Conservation (phyloP, 37 sponge, comb jelly and placozoan species). For the Spongia lamella region DNA sequence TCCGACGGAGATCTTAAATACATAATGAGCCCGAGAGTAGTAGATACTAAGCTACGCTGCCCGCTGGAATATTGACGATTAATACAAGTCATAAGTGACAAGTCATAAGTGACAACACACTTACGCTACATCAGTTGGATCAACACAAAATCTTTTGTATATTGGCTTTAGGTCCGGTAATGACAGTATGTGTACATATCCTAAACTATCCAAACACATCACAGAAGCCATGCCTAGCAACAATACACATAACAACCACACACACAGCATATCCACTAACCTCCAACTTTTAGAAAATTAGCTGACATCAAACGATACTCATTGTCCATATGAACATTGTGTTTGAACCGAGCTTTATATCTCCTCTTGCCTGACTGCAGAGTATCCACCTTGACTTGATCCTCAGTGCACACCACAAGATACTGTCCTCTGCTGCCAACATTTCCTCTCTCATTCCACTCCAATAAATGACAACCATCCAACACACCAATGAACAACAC, state of each 20-base stretch:
- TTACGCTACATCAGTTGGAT: constrained; percentile 73
- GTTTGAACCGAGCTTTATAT: constrained; percentile 51
- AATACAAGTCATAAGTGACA: not conserved
- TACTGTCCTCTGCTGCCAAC: constrained; percentile 56
- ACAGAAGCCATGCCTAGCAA: constrained; percentile 11
- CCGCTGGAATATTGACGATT: constrained; percentile 22
- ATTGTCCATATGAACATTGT: constrained; percentile 42
- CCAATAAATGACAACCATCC: constrained; percentile 63
- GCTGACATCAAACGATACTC: constrained; percentile 68
- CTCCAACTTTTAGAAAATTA: constrained; percentile 60
- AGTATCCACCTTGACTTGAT: constrained; percentile 44
- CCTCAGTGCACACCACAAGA: constrained; percentile 68
- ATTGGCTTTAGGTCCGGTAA: constrained; percentile 75
- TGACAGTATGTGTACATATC: constrained; percentile 49
- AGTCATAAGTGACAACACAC: not conserved
- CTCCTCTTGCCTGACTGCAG: constrained; percentile 54
- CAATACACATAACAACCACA: no score
- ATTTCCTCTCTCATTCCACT: constrained; percentile 52
- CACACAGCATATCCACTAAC: constrained; percentile 12
- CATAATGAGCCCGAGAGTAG: constrained; percentile 43
- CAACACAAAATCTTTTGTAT: constrained; percentile 71
- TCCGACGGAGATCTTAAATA: constrained; percentile 81
- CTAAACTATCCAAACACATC: constrained; percentile 60
- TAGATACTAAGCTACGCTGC: constrained; percentile 60
- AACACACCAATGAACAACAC: constrained; percentile 62